Conservation (phyloP, 2,888 invertebrate genomes). For the Ellobium chinense region DNA sequence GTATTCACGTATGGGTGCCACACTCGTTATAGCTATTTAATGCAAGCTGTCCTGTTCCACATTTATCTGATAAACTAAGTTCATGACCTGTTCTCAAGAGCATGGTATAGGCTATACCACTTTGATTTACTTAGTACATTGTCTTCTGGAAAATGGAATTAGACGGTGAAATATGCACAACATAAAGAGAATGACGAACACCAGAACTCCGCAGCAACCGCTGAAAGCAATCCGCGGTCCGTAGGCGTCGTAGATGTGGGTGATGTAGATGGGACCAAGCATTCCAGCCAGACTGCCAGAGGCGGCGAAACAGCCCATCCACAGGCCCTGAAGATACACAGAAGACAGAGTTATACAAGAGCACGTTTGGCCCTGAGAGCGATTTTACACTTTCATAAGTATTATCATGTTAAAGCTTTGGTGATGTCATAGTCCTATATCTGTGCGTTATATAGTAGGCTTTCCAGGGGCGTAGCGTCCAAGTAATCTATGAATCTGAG, state of each 20-base stretch:
- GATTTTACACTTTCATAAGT: too few species aligned
- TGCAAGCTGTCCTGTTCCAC: too few species aligned
- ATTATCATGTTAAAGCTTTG: neutral
- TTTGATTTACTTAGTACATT: neutral
- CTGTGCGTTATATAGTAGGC: too few species aligned
- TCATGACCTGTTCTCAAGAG: too few species aligned
- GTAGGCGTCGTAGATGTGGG: conserved; percentile 64
- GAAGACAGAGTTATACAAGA: neutral
- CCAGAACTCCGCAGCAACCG: conserved; percentile 54
- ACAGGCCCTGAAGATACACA: conserved; percentile 62
- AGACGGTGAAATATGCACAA: conserved; percentile 57
- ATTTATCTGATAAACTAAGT: too few species aligned
- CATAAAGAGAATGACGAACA: conserved; percentile 55
- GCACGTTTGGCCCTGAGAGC: too few species aligned
- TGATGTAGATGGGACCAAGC: conserved; percentile 72
- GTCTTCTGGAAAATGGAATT: conserved; percentile 55
- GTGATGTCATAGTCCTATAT: neutral
- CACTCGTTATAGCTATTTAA: too few species aligned
- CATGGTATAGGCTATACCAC: too few species aligned
- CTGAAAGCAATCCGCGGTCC: conserved; percentile 67
- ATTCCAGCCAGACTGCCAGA: conserved; percentile 71
- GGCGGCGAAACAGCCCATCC: conserved; percentile 75
- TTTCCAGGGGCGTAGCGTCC: too few species aligned
- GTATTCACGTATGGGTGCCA: too few species aligned
- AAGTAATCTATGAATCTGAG: too few species aligned